These are phyloP conservation scores for Otolemur garnettii DNA, from an alignment of 2,113 vertebrate species.

Conservation along the genomic window DNA sequence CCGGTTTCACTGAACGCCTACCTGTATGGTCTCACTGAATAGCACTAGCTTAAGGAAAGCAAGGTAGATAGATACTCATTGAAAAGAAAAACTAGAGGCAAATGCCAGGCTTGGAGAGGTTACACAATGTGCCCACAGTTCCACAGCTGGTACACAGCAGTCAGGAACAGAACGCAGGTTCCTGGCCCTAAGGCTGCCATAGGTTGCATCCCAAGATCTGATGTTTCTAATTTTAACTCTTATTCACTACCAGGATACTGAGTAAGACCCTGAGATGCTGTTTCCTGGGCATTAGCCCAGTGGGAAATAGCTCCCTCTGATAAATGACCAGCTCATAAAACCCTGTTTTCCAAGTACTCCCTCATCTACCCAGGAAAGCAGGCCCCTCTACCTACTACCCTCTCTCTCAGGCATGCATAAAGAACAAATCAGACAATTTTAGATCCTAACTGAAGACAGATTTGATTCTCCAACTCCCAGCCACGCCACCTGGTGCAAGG, in stretches of 20 bases:
- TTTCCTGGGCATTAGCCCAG: constrained; percentile 42
- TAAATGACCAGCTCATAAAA: constrained; percentile 46
- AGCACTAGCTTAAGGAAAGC: neutral
- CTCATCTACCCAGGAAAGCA: constrained; percentile 28
- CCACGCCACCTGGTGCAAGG: constrained; percentile 63
- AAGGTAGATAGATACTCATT: neutral
- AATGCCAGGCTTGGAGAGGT: neutral
- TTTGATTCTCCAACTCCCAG: constrained; percentile 37
- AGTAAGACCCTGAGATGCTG: neutral
- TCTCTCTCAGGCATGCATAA: constrained; percentile 38
- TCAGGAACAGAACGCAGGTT: neutral
- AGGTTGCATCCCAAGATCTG: neutral
- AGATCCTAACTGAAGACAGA: constrained; percentile 59
- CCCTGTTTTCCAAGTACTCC: constrained; percentile 1
- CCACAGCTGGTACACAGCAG: neutral
- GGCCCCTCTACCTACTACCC: neutral
- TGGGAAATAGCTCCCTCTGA: constrained; percentile 17
- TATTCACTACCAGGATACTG: neutral
- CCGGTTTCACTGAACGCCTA: neutral
- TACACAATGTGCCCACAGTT: neutral
- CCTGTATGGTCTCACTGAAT: neutral
- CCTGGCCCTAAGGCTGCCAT: neutral
- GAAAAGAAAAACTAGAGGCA: neutral
- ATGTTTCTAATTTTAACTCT: constrained; percentile 38
- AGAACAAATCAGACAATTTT: constrained; percentile 57